phyloP scores from a whole-genome alignment of 2,797 vertebrate genomes.

The Fistularia commersonii region DNA sequence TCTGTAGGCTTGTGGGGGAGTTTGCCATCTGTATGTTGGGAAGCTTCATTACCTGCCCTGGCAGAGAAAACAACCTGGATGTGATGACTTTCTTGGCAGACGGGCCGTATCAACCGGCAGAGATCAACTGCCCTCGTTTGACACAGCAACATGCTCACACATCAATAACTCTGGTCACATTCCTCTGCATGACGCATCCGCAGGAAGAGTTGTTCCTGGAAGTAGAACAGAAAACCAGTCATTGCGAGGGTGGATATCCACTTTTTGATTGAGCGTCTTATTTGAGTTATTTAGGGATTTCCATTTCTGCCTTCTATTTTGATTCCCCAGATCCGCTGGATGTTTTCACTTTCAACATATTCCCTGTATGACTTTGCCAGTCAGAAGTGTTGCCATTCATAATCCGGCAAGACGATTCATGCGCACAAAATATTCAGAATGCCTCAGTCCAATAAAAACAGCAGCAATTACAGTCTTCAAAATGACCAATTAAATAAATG shows the following conservation, averaged over 20 bases:
- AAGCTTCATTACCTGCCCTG: background rate
- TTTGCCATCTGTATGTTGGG: no score
- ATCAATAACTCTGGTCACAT: slow-evolving; percentile 42
- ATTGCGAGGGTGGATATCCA: slow-evolving; percentile 11
- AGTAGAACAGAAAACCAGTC: slow-evolving; percentile 29
- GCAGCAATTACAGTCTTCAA: no score
- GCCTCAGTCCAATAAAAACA: no score
- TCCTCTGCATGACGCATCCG: slow-evolving; percentile 28
- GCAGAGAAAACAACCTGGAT: slow-evolving; percentile 15
- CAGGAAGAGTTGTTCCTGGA: slow-evolving; percentile 42
- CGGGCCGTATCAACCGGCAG: slow-evolving; percentile 55
- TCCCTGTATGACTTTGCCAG: slow-evolving; percentile 16
- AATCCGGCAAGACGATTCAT: slow-evolving; percentile 4
- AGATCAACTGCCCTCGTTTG: slow-evolving; percentile 58
- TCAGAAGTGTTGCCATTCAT: slow-evolving; percentile 2
- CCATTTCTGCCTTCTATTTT: background rate
- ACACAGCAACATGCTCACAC: slow-evolving; percentile 39
- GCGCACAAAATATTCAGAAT: no score
- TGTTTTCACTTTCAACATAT: no score
- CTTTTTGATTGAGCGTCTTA: slow-evolving; percentile 10
- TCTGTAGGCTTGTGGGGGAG: no score
- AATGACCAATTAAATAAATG: no score
- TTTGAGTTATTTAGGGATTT: slow-evolving; percentile 12
- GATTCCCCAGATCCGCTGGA: no score
- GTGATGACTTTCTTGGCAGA: slow-evolving; percentile 66